Evolutionary conservation across 2,113 vertebrate species (phyloP).

Genomic region (Mohoua ochrocephala): DNA sequence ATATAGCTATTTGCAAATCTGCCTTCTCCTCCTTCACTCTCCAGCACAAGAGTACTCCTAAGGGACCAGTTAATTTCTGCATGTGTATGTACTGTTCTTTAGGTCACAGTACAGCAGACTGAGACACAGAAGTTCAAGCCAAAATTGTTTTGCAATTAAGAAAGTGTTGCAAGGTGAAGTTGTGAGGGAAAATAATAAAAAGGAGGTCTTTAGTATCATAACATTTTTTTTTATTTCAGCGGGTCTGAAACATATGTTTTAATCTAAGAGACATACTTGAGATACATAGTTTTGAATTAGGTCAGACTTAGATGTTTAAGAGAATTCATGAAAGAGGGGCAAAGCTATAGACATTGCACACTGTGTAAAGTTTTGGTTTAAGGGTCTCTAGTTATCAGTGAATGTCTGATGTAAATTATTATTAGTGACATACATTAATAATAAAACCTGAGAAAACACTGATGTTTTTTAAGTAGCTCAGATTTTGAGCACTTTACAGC

Average conservation of each 20-base stretch:
- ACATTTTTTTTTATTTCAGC: not conserved
- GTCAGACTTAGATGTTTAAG: not conserved
- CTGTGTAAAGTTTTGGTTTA: not conserved
- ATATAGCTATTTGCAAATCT: conserved; percentile 50
- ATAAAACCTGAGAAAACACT: not conserved
- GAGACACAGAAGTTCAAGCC: conserved; percentile 54
- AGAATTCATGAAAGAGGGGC: not conserved
- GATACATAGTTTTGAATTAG: not conserved
- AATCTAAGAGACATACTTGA: not conserved
- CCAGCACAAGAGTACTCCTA: conserved; percentile 33
- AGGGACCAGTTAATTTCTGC: conserved; percentile 55
- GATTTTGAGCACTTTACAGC: not conserved
- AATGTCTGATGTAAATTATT: not conserved
- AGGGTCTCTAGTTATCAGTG: not conserved
- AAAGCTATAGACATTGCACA: fast-evolving
- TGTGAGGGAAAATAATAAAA: conserved; percentile 58
- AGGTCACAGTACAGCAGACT: conserved; percentile 58
- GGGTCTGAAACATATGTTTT: not conserved
- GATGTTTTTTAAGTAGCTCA: not conserved
- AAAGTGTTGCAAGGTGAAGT: conserved; percentile 58
- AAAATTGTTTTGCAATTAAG: conserved; percentile 66
- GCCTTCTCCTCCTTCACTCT: conserved; percentile 48
- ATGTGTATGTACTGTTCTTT: conserved; percentile 57
- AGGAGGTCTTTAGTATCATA: not conserved
- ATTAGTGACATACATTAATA: not conserved